Percentiles rank a stretch among this genome's conserved stretches.
phyloP scores from a whole-genome alignment of 2,888 invertebrate genomes.

The Teleiodes luculella region DNA sequence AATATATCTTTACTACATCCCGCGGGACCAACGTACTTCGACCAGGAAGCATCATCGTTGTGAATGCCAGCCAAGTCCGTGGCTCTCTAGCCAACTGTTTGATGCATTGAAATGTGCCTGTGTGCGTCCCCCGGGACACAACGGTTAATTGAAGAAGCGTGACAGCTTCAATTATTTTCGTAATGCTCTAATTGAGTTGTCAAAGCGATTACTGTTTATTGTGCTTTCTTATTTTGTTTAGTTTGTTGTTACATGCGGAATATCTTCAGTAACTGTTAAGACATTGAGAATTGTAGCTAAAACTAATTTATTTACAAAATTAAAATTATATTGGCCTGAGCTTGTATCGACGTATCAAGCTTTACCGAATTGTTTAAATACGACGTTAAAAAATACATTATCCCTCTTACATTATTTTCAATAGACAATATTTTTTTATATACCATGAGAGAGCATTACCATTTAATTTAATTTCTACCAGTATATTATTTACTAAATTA shows the following conservation, averaged over 20 bases:
- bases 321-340: too few species aligned
- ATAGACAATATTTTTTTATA: too few species aligned
- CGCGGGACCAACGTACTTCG: slow-evolving; percentile 68
- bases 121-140: slow-evolving; percentile 45
- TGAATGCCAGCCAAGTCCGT: slow-evolving; percentile 59
- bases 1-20: slow-evolving; percentile 72
- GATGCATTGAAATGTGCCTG: slow-evolving; percentile 24
- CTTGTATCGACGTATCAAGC: too few species aligned
- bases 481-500: too few species aligned
- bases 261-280: too few species aligned
- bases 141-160: slow-evolving; percentile 43
- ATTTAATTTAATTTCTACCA: too few species aligned
- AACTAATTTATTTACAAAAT: too few species aligned
- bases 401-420: too few species aligned
- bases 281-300: too few species aligned
- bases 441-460: too few species aligned
- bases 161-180: slow-evolving; percentile 28
- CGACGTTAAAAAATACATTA: too few species aligned
- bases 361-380: too few species aligned
- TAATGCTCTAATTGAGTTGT: slow-evolving; percentile 12
- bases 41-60: slow-evolving; percentile 56
- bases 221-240: not conserved
- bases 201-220: slow-evolving; percentile 1
- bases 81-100: slow-evolving; percentile 40
- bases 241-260: not conserved